These are phyloP conservation scores for Anneissia japonica DNA, from an alignment of 35 echinoderm and acorn worm species.

Conservation along the genomic window DNA sequence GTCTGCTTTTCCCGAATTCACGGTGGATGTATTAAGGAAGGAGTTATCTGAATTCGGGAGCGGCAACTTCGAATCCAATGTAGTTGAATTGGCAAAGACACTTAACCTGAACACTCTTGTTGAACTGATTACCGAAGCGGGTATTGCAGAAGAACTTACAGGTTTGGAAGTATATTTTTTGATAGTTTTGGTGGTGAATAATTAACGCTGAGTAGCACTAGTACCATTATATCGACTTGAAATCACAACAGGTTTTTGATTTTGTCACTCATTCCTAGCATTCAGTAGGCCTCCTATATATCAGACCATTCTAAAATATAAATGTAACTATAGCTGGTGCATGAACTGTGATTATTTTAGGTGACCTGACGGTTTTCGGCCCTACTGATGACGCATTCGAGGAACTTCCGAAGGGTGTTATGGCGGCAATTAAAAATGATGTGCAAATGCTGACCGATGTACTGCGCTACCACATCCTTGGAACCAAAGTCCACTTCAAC, in stretches of 20 bases:
- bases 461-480: background rate
- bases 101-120: background rate
- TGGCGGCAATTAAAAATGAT: background rate
- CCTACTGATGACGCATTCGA: constrained; percentile 18
- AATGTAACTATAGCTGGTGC: background rate
- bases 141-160: background rate
- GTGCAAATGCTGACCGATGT: background rate
- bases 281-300: background rate
- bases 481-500: background rate
- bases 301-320: background rate
- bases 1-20: background rate
- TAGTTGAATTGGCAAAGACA: background rate
- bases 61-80: background rate
- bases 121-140: background rate
- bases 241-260: no score
- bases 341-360: background rate
- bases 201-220: no score
- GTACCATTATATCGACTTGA: no score
- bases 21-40: background rate
- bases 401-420: background rate
- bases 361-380: constrained; percentile 17
- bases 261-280: no score
- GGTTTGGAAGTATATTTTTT: background rate
- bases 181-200: no score
- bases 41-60: background rate